Percentiles rank a stretch among this genome's conserved stretches.
Evolutionary conservation across 23 tunicate species (phyloP).

Genomic region (Halocynthia aurantium): DNA sequence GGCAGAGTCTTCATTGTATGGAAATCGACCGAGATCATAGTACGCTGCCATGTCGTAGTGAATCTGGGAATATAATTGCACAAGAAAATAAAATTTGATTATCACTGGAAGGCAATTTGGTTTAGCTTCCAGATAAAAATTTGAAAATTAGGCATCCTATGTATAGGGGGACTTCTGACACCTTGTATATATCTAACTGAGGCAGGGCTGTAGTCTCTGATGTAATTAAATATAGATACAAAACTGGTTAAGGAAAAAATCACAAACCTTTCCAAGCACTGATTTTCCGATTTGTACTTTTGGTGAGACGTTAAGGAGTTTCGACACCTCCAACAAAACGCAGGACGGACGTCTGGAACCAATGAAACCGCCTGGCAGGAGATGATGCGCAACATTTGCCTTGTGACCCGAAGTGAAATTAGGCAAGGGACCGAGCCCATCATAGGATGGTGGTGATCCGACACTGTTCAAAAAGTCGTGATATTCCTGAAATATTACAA

Average conservation of each 20-base stretch:
- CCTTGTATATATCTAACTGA: too few species aligned
- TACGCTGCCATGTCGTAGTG: slow-evolving; percentile 86
- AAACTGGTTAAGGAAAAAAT: background rate
- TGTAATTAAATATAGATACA: too few species aligned
- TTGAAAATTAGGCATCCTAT: too few species aligned
- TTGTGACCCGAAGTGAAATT: background rate
- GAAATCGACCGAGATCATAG: slow-evolving; percentile 68
- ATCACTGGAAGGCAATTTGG: too few species aligned
- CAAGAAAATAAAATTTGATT: too few species aligned
- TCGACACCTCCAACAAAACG: slow-evolving; percentile 55
- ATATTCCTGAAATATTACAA: slow-evolving; percentile 30
- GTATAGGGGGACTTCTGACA: too few species aligned
- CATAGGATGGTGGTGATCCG: slow-evolving; percentile 23
- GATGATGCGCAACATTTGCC: background rate
- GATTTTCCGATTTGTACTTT: slow-evolving; percentile 77
- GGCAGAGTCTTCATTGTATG: slow-evolving; percentile 80
- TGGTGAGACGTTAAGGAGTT: slow-evolving; percentile 31
- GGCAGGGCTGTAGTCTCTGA: too few species aligned
- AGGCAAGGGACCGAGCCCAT: slow-evolving; percentile 5
- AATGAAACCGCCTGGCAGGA: background rate
- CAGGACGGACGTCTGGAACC: slow-evolving; percentile 57
- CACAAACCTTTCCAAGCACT: slow-evolving; percentile 70
- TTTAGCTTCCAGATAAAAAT: too few species aligned
- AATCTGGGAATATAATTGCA: slow-evolving; percentile 26
- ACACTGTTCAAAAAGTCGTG: slow-evolving; percentile 20